Evolutionary conservation across 2,888 invertebrate genomes (phyloP), one percentile per base, ranked within the genome.

Genomic region (Drepana falcataria): DNA sequence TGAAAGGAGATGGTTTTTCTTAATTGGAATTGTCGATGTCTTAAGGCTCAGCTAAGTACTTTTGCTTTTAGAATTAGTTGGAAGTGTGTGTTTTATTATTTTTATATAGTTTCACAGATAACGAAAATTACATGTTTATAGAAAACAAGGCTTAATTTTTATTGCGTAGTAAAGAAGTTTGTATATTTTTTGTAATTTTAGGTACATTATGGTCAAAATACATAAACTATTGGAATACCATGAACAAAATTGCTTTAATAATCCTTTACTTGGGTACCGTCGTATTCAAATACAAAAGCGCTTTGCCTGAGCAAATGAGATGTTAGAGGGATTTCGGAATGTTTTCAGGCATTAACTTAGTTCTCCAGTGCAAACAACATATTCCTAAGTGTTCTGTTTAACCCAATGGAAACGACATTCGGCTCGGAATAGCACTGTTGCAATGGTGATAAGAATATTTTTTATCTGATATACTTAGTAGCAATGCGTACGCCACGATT

Each of bases 321-420:
- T 81, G 81, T 82, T 77, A 82, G 81, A 75, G 73, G 72, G 77
- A 78, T 79, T 75, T 73, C 62, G 73, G 63, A 74, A 21, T 77
- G 73, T 73, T 77, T 78, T 75, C 75, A 79, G 76, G 73, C 73
- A 72, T 74, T 73, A 72, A 74, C 71, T 76, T 72, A 69, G 74
- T 77, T 68, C 65, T 63, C 67, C 65, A 68, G 68, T 67, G 71
- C 71, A 79, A 79, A 80, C 77, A 80, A 81, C 76, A 77, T 79
- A 79, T 82, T 73, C 71, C 69, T 58, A 65, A 74, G 73, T 69
- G 73, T 77, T 75, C 68, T 66, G 60, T 61, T 58, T 55, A 56
- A 61, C 60, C 61, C 63, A 64, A 60, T 53, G 61, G 68, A 60
- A 66, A 69, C 63, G 71, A 49, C 49, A 49, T 51, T 51, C 40